A percentile compares a stretch with the other conserved stretches of the same genome.
These are phyloP conservation scores for Chloropsis hardwickii DNA, from an alignment of 2,113 vertebrate genomes.

Conservation along the genomic window DNA sequence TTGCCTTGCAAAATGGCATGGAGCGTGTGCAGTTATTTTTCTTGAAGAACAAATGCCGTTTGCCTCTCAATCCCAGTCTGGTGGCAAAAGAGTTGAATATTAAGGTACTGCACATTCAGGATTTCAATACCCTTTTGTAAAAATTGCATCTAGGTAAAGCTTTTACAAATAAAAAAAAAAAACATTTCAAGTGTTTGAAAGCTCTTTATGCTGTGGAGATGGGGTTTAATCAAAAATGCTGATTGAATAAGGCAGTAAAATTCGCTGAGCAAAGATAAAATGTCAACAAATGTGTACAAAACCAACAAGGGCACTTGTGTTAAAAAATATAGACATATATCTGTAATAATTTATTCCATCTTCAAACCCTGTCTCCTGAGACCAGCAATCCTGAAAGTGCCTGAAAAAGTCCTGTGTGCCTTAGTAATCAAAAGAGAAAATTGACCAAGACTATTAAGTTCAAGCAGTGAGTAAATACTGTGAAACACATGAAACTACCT, in stretches of 20 bases:
- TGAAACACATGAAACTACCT: not conserved
- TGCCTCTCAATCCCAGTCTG: constrained; percentile 92
- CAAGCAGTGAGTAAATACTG: not conserved
- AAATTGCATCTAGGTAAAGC: not conserved
- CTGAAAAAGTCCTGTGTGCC: not conserved
- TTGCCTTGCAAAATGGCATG: constrained; percentile 89
- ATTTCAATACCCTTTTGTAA: not conserved
- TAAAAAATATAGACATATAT: not conserved
- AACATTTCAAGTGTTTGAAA: not conserved
- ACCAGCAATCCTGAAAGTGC: not conserved
- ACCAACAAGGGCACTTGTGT: not conserved
- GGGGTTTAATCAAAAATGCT: not conserved
- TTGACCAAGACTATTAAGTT: not conserved
- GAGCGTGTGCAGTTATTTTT: constrained; percentile 92
- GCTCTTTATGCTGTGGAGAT: not conserved
- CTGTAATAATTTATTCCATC: not conserved
- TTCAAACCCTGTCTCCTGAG: not conserved
- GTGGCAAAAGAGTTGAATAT: constrained; percentile 92
- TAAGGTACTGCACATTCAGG: constrained; percentile 77
- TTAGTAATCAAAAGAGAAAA: not conserved
- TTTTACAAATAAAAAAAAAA: not conserved
- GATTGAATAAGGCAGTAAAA: not conserved
- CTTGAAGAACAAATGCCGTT: constrained; percentile 84
- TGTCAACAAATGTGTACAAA: not conserved
- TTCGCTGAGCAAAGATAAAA: not conserved